A percentile compares a stretch with the other conserved stretches of the same genome.
These are phyloP conservation scores for Anser cygnoides DNA, from an alignment of 2,113 vertebrate genomes.

Conservation along the genomic window DNA sequence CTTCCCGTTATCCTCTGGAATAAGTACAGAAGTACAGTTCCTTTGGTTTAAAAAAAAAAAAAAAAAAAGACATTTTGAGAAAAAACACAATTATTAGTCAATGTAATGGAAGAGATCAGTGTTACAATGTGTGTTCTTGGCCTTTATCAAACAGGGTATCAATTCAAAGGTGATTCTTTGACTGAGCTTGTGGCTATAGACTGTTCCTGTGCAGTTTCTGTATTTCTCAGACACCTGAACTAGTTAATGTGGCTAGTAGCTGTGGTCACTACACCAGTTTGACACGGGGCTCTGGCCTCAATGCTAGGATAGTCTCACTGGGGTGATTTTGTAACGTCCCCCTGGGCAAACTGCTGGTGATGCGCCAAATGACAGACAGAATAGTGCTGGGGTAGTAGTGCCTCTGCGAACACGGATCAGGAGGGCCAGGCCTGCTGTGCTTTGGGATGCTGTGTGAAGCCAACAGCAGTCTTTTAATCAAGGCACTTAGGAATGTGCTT, in stretches of 20 bases:
- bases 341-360: neutral
- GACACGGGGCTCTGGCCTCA: neutral
- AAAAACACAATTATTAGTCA: neutral
- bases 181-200: neutral
- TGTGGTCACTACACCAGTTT: neutral
- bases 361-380: neutral
- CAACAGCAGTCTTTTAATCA: neutral
- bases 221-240: neutral
- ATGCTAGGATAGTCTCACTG: neutral
- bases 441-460: neutral
- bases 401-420: neutral
- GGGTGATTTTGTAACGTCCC: too few relatives aligned
- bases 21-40: neutral
- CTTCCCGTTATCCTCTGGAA: neutral
- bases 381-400: neutral
- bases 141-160: neutral
- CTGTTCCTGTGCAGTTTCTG: neutral
- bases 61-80: neutral
- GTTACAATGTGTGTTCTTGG: neutral
- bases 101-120: neutral
- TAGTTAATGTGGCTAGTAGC: neutral
- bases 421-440: neutral
- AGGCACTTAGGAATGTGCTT: neutral
- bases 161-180: neutral
- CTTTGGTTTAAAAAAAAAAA: neutral